phyloP scores from a whole-genome alignment of 2,113 vertebrate genomes.

The Sakesphorus luctuosus region DNA sequence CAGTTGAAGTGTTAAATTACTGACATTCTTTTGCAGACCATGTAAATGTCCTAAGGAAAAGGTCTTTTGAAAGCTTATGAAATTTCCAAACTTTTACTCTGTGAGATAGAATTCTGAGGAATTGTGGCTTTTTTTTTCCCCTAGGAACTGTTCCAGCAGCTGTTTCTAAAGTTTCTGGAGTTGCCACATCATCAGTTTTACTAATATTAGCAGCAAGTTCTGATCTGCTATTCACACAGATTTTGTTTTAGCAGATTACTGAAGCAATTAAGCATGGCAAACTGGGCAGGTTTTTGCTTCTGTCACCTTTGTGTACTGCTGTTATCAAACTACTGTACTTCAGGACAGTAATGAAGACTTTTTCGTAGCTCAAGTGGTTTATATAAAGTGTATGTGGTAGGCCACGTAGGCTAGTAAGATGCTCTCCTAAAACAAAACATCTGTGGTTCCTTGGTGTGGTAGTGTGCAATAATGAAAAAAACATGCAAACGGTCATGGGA shows the following conservation, averaged over 20 bases:
- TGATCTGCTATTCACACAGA: neutral
- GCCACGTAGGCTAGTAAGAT: constrained; percentile 73
- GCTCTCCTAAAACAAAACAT: constrained; percentile 70
- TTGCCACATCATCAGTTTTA: constrained; percentile 79
- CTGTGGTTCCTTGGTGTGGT: constrained; percentile 67
- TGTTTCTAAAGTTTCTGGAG: constrained; percentile 64
- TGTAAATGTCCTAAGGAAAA: constrained; percentile 71
- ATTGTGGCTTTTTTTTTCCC: neutral
- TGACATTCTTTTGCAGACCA: constrained; percentile 67
- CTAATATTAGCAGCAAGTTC: constrained; percentile 53
- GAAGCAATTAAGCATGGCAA: constrained; percentile 25
- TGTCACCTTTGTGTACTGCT: neutral
- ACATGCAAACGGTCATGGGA: constrained; percentile 46
- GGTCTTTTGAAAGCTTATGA: constrained; percentile 61
- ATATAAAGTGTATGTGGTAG: constrained; percentile 65
- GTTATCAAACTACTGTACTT: neutral
- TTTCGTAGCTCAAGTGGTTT: constrained; percentile 41
- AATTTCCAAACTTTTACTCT: constrained; percentile 63
- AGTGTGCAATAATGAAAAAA: constrained; percentile 63
- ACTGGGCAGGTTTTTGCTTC: neutral
- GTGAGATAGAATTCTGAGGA: constrained; percentile 62
- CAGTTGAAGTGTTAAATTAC: constrained; percentile 56
- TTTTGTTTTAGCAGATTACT: constrained; percentile 30
- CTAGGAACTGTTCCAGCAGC: constrained; percentile 70
- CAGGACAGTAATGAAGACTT: neutral